Base-by-base conservation (phyloP, 1,140 invertebrate species). In the Scaptomyza hsui region DNA sequence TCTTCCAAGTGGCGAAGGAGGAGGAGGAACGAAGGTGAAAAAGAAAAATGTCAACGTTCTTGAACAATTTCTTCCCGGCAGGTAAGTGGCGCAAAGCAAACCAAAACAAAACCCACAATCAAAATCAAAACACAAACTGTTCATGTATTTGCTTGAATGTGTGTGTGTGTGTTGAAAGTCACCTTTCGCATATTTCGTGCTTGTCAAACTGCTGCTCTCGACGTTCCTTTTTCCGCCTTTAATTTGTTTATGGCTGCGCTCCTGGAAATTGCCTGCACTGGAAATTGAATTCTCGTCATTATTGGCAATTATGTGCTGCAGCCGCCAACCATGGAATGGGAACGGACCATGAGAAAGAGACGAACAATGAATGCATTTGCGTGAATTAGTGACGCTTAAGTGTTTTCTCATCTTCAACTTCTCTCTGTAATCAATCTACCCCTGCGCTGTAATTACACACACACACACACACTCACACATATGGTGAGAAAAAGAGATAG, bases 21-120 rank as follows among this genome's bases (percentile, higher is more conserved):
- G 26, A 29, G 12, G 35, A 24, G 63, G 29, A 60, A 19, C 26
- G 35, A 85, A 71, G 70, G 75, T 56, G 67, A 63, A 64, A 67
- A 61, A 69, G 52, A 64, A 64, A 90, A 85, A 91, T 91, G 89
- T 91, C 89, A 90, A 91, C 89, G 78, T 91, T 91, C 78, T 91
- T 91, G 70, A 91, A 91, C 78, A 91, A 91, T 85, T 91, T 91
- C 68, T 91, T 91, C 65, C 89, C 89, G 72, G 89, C 89, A 91
- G 89, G 89, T 91, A 80, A 91, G 89, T 78, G 39, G n/a, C 21
- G 39, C 29, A 67, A 72, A 53, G 18, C 55, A 59, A 72, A 52
- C 21, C 44, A 61, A 75, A 60, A 45, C 41, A 47, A 53, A 65
- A 29, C 48, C 41, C 42, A 73, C 10, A 26, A 32, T 51, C 47